Evolutionary conservation across 2,888 invertebrate species (phyloP).

Genomic region (Fissipunctia ypsillon): DNA sequence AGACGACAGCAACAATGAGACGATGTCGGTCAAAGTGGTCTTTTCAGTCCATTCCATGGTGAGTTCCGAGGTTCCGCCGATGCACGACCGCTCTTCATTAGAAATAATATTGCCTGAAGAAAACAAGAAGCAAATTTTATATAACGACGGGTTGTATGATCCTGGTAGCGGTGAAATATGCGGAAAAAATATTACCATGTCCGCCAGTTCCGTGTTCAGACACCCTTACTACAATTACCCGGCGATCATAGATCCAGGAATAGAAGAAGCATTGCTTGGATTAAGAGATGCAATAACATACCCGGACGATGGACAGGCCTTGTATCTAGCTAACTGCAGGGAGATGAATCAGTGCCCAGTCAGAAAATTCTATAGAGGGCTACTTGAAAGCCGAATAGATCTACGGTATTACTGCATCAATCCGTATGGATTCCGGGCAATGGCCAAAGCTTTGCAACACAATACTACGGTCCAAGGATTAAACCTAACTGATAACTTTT

Average conservation of each 20-base stretch:
- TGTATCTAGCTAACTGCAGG: constrained; percentile 79
- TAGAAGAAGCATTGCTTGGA: constrained; percentile 74
- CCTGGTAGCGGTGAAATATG: constrained; percentile 83
- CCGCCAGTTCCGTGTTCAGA: constrained; percentile 76
- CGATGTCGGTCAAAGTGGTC: constrained; percentile 30
- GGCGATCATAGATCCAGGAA: constrained; percentile 81
- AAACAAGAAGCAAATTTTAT: constrained; percentile 72
- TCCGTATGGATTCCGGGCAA: constrained; percentile 78
- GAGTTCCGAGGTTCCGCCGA: constrained; percentile 80
- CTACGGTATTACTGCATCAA: constrained; percentile 81
- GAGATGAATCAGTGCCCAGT: constrained; percentile 80
- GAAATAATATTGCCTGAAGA: constrained; percentile 67
- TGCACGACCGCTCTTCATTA: constrained; percentile 83
- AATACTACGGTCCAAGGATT: constrained; percentile 77
- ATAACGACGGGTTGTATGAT: constrained; percentile 73
- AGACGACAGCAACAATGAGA: constrained; percentile 33
- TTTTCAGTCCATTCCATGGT: constrained; percentile 65
- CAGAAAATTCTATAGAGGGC: constrained; percentile 72
- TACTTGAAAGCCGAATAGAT: constrained; percentile 76
- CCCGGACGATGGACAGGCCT: constrained; percentile 80
- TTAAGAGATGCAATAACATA: constrained; percentile 71
- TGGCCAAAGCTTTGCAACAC: constrained; percentile 77
- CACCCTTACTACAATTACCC: constrained; percentile 84
- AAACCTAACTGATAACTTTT: constrained; percentile 80
- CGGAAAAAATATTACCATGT: constrained; percentile 75